phyloP scores from a whole-genome alignment of 2,797 vertebrate genomes.

The Dryobates pubescens region DNA sequence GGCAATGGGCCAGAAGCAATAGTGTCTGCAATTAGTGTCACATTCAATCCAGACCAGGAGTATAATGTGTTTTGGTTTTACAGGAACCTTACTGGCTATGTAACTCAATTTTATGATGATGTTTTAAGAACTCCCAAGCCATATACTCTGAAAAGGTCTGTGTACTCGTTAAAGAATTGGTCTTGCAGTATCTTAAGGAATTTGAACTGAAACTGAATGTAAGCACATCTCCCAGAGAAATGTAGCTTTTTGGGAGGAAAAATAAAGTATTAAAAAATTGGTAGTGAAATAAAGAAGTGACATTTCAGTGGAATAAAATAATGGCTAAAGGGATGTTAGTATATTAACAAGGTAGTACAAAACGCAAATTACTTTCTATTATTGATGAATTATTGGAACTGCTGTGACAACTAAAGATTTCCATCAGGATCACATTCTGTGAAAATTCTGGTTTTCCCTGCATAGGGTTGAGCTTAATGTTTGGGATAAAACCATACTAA shows the following conservation, averaged over 20 bases:
- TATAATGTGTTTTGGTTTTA: neutral
- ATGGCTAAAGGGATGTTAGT: neutral
- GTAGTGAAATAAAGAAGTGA: neutral
- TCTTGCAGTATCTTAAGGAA: neutral
- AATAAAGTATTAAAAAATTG: neutral
- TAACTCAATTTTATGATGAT: constrained; percentile 22
- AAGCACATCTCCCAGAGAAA: neutral
- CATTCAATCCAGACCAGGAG: neutral
- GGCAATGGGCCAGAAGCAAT: constrained; percentile 33
- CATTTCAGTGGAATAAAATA: neutral
- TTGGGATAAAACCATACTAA: neutral
- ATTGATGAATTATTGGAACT: neutral
- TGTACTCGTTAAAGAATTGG: neutral
- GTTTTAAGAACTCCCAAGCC: constrained; percentile 43
- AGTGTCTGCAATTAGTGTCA: constrained; percentile 11
- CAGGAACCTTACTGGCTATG: neutral
- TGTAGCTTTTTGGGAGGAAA: neutral
- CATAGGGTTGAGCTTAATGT: neutral
- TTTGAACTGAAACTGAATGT: neutral
- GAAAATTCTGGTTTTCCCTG: neutral
- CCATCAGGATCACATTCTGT: neutral
- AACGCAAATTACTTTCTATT: neutral
- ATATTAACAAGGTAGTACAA: neutral
- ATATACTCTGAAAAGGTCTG: constrained; percentile 13
- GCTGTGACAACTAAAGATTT: neutral